Evolutionary conservation across 2,888 invertebrate genomes (phyloP), one percentile per base, ranked within the genome.

Genomic region (Tetanocera ferruginea): DNA sequence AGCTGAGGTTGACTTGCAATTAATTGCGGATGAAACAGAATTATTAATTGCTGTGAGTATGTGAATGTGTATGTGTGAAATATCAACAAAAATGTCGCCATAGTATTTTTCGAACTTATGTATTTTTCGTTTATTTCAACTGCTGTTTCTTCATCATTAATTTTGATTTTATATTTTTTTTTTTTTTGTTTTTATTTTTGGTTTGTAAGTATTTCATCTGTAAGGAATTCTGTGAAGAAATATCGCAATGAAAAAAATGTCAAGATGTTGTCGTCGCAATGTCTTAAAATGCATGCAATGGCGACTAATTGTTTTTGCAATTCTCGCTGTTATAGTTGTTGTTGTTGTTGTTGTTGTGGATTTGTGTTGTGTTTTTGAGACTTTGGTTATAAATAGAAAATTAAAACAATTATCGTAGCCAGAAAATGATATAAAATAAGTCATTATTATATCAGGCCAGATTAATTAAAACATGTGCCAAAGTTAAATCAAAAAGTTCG

Each of bases 11-110:
- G 85, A 85, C 84, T 85, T 83, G 87, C 86, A 89, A 88, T 89
- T 88, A 88, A 88, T 89, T 86, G 88, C 86, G 88, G 84, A 85
- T 87, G 87, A 84, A 84, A 84, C 84, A 83, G 86, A 86, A 87
- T 88, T 89, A 89, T 88, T 88, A 88, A 89, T 88, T 88, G 87
- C 87, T 60, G 37, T 43, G 11, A 3, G 11, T 11, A 14, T 11
- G 43, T 11, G 43, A 25, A 49, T 49, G 31, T 23, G 9, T 25
- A 19, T 52, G 75, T 28, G 19, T 31, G 43, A 49, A 62, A 76
- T 37, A 43, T 23, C 62, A 51, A 57, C 60, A 51, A 62, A 76
- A 60, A 70, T 69, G 67, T 76, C 69, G 43, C 43, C 69, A 57
- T n/a, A 51, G 19, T 62, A 55, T 17, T 43, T 74, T 75, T 8